These are phyloP conservation scores for Oncopodura yosiiana DNA, from an alignment of 1,140 invertebrate genomes.

Conservation along the genomic window DNA sequence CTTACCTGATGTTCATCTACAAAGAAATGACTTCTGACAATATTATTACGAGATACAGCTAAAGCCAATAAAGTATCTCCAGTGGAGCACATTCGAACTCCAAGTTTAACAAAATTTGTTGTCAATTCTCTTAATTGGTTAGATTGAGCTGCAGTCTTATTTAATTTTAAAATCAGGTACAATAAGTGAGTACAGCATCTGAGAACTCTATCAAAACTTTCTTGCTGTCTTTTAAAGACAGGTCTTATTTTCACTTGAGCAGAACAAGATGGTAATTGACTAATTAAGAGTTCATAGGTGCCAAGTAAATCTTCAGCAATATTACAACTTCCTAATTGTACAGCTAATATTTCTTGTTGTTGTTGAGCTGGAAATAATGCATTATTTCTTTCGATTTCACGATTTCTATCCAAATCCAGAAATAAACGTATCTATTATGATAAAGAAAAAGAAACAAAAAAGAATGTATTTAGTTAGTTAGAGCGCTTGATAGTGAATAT, in stretches of 20 bases:
- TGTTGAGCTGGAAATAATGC: too few relatives aligned
- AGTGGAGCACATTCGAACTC: constrained; percentile 58
- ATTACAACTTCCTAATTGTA: constrained; percentile 11
- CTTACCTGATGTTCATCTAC: constrained; percentile 57
- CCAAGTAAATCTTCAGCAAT: constrained; percentile 55
- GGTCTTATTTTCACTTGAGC: constrained; percentile 54
- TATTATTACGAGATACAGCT: constrained; percentile 65
- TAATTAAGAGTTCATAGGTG: constrained; percentile 56
- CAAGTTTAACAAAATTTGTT: constrained; percentile 46
- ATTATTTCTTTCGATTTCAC: constrained; percentile 12
- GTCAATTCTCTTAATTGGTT: constrained; percentile 38
- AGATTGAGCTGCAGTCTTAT: constrained; percentile 44
- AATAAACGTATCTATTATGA: constrained; percentile 30
- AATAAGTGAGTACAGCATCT: constrained; percentile 71
- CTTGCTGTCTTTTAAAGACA: constrained; percentile 63
- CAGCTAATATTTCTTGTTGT: too few relatives aligned
- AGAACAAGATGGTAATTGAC: constrained; percentile 48
- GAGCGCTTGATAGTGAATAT: neutral
- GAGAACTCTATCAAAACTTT: constrained; percentile 66
- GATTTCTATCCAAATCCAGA: constrained; percentile 32
- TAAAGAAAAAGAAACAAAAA: neutral
- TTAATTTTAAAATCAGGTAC: constrained; percentile 56
- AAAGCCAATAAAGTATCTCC: constrained; percentile 71
- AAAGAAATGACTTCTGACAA: constrained; percentile 65
- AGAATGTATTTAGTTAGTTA: neutral